Evolutionary conservation across 2,113 vertebrate genomes (phyloP).

Genomic region (Channa argus): DNA sequence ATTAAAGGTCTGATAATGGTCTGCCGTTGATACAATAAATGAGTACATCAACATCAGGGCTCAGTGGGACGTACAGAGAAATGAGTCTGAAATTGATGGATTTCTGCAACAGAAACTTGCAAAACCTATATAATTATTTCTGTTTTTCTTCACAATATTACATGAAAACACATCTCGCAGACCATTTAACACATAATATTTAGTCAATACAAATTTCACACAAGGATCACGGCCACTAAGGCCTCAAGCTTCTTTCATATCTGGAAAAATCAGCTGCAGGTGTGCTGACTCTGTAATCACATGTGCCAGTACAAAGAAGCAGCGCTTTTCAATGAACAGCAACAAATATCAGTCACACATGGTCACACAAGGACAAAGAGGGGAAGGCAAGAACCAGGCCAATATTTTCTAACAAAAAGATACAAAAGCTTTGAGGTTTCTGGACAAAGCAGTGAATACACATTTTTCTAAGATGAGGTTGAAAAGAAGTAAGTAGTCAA

Average conservation of each 20-base stretch:
- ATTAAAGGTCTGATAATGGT: background rate
- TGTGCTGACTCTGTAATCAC: background rate
- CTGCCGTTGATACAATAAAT: background rate
- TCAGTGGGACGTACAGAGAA: background rate
- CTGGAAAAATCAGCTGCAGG: conserved; percentile 7
- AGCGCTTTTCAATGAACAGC: background rate
- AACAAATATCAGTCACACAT: background rate
- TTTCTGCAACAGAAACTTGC: background rate
- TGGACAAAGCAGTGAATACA: background rate
- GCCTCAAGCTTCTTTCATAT: conserved; percentile 1
- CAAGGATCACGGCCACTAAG: background rate
- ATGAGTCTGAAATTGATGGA: conserved; percentile 5
- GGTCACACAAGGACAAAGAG: background rate
- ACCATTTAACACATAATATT: conserved; percentile 13
- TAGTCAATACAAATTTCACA: background rate
- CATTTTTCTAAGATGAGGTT: background rate
- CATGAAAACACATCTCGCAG: conserved; percentile 6
- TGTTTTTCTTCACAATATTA: conserved; percentile 1
- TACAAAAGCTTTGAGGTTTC: background rate
- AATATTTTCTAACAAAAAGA: background rate
- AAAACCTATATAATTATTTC: background rate
- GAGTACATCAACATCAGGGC: background rate
- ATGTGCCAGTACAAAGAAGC: background rate
- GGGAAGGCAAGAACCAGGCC: background rate
- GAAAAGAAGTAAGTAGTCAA: background rate